phyloP scores from a whole-genome alignment of 2,113 vertebrate genomes.

The Pygoscelis antarcticus region DNA sequence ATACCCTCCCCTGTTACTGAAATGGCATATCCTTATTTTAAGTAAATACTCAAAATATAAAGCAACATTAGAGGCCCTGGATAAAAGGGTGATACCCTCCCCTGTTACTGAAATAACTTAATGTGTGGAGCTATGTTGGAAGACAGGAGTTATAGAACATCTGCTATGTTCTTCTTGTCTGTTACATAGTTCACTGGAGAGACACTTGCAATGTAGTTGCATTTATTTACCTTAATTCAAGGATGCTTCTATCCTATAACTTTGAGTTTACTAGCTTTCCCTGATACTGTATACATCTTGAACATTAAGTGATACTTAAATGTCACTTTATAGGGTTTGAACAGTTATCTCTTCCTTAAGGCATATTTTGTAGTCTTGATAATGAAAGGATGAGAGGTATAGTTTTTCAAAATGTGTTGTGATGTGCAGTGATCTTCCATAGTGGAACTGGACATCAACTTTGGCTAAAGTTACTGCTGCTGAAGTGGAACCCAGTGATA shows the following conservation, averaged over 20 bases:
- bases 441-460: slow-evolving; percentile 61
- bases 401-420: slow-evolving; percentile 58
- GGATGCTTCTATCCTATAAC: not conserved
- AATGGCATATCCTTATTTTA: not conserved
- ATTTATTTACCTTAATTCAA: not conserved
- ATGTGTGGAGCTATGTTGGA: not conserved
- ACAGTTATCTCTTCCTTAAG: not conserved
- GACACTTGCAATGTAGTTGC: not conserved
- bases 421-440: slow-evolving; percentile 57
- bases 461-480: slow-evolving; percentile 66
- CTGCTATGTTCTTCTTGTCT: not conserved
- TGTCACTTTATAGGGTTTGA: not conserved
- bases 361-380: not conserved
- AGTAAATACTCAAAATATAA: not conserved
- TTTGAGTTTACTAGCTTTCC: not conserved
- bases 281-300: not conserved
- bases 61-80: not conserved
- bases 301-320: not conserved
- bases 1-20: not conserved
- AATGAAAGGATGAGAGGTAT: slow-evolving; percentile 9
- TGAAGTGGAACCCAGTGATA: slow-evolving; percentile 56
- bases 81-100: not conserved
- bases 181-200: not conserved
- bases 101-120: not conserved
- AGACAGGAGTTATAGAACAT: not conserved